phyloP scores from a whole-genome alignment of 2,113 vertebrate species.

The Erythrocercus mccallii region DNA sequence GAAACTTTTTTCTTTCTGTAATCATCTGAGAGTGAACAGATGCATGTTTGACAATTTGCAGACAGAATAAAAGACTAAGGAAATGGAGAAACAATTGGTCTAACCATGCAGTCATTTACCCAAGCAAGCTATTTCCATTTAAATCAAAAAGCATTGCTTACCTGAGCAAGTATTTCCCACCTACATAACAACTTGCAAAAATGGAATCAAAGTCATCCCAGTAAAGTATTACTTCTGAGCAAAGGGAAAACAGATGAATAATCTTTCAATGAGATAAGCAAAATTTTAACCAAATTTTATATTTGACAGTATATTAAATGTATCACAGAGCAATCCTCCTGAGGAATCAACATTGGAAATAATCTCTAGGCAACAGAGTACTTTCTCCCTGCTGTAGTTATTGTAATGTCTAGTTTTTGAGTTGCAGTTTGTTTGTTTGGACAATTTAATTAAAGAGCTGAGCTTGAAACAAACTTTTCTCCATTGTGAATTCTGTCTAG shows the following conservation, averaged over 20 bases:
- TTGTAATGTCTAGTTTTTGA: neutral
- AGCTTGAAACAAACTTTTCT: neutral
- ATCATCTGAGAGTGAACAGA: neutral
- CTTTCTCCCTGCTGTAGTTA: neutral
- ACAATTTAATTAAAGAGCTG: neutral
- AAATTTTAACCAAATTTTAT: neutral
- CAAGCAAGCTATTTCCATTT: conserved; percentile 40
- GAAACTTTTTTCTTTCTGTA: neutral
- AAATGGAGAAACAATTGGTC: conserved; percentile 16
- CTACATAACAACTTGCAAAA: neutral
- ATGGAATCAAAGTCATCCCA: neutral
- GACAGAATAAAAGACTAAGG: conserved; percentile 3
- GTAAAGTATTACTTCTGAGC: neutral
- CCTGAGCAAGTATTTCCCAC: conserved; percentile 11
- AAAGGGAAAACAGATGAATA: neutral
- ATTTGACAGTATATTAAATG: neutral
- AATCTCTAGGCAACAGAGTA: neutral
- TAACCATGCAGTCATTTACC: conserved; percentile 6
- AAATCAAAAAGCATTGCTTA: conserved; percentile 29
- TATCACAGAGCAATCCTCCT: neutral
- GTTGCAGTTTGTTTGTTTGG: neutral
- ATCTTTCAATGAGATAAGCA: neutral
- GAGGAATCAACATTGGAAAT: neutral
- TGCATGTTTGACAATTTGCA: neutral
- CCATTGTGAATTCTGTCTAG: neutral